Conservation (phyloP, 2,797 vertebrate genomes). For the Stomatorhinus walkeri region DNA sequence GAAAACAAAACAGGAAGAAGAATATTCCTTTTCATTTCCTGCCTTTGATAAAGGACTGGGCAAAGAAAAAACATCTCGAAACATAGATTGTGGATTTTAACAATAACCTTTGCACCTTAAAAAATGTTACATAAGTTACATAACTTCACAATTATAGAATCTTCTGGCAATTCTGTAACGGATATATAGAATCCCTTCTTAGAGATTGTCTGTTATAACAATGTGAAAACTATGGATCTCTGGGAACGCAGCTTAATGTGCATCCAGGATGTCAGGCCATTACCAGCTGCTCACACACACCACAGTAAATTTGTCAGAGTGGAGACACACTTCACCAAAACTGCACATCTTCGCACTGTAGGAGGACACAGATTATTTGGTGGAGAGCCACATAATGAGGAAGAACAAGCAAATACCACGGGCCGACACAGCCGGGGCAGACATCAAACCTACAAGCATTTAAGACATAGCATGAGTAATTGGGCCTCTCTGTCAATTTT, state of each 20-base stretch:
- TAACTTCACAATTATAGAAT: neutral
- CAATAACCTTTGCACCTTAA: neutral
- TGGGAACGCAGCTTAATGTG: neutral
- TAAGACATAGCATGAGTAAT: neutral
- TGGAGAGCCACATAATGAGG: neutral
- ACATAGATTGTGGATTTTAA: neutral
- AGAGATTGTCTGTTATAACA: neutral
- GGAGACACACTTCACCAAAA: neutral
- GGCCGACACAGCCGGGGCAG: neutral
- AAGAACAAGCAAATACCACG: neutral
- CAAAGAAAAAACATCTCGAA: neutral
- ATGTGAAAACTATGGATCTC: neutral
- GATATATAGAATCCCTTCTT: neutral
- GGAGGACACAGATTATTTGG: neutral
- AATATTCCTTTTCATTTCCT: slow-evolving; percentile 17
- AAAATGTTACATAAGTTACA: neutral
- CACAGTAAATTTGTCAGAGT: neutral
- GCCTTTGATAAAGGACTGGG: neutral
- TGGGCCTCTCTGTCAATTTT: neutral
- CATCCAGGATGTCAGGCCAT: neutral
- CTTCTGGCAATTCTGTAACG: neutral
- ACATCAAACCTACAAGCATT: neutral
- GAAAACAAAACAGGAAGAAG: slow-evolving; percentile 24
- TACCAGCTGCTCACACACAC: neutral
- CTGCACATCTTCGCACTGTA: neutral